Evolutionary conservation across 2,113 vertebrate genomes (phyloP).

Genomic region (Rhinopomastus cyanomelas): DNA sequence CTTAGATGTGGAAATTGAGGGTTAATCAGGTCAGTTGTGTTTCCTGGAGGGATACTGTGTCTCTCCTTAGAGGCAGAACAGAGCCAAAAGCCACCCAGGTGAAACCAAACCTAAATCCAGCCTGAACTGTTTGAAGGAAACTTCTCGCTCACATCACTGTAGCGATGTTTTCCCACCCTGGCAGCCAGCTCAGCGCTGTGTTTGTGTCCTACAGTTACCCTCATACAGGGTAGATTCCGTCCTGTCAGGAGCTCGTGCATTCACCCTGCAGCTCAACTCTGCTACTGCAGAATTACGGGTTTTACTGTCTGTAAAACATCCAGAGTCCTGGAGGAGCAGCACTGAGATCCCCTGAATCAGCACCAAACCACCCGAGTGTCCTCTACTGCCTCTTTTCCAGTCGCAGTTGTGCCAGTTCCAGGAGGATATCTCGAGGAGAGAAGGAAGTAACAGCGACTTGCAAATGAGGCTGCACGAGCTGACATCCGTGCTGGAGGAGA

Average conservation of each 20-base stretch:
- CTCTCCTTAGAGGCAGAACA: not conserved
- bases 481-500: conserved; percentile 81
- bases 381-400: conserved; percentile 40
- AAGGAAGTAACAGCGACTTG: conserved; percentile 78
- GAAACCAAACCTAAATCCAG: not conserved
- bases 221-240: not conserved
- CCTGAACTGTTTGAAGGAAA: not conserved
- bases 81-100: not conserved
- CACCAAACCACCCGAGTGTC: not conserved
- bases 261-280: not conserved
- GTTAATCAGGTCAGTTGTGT: not conserved
- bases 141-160: not conserved
- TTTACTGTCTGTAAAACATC: not conserved
- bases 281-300: not conserved
- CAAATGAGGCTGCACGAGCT: conserved; percentile 86
- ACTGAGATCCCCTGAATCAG: not conserved
- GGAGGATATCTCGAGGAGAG: conserved; percentile 77
- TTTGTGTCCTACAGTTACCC: too few relatives aligned
- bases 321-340: rapidly evolving
- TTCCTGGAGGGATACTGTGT: not conserved
- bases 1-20: not conserved
- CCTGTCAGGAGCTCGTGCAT: not conserved
- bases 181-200: not conserved
- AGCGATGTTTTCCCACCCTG: not conserved
- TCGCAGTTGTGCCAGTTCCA: conserved; percentile 83